phyloP scores from a whole-genome alignment of 2,797 vertebrate genomes.

The Pseudocheirus occidentalis region DNA sequence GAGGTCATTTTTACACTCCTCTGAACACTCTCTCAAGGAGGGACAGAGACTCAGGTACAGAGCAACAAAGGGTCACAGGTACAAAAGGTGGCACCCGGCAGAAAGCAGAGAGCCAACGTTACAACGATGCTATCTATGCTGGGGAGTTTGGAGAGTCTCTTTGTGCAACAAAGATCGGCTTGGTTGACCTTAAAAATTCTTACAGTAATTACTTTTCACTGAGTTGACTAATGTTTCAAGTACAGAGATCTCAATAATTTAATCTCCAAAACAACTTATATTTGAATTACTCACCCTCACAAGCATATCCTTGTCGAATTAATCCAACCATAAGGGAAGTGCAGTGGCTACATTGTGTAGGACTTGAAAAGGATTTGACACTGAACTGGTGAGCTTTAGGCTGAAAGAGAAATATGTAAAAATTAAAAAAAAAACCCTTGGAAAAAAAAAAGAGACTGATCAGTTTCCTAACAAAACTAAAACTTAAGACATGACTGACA shows the following conservation, averaged over 20 bases:
- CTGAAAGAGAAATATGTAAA: conserved; percentile 82
- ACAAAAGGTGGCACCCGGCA: background rate
- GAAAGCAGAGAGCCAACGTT: background rate
- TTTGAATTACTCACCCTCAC: conserved; percentile 89
- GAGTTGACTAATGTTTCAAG: background rate
- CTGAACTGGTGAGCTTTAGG: conserved; percentile 97
- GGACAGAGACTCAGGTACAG: background rate
- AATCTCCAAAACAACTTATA: background rate
- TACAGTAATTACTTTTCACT: background rate
- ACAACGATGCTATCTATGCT: background rate
- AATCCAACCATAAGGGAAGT: conserved; percentile 98
- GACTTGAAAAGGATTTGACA: conserved; percentile 96
- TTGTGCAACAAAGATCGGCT: background rate
- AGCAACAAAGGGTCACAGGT: background rate
- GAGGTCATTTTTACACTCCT: background rate
- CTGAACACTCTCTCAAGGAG: background rate
- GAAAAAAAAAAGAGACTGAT: background rate
- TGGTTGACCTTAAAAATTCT: background rate
- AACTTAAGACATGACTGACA: background rate
- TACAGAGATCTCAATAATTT: background rate
- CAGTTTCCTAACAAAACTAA: background rate
- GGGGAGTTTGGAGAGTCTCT: background rate
- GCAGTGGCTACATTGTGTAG: conserved; percentile 96
- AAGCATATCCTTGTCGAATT: conserved; percentile 95
- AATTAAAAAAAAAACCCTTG: background rate